A percentile compares a stretch with the other conserved stretches of the same genome.
These are phyloP conservation scores for Sipha flava DNA, from an alignment of 1,140 invertebrate genomes.

Conservation along the genomic window DNA sequence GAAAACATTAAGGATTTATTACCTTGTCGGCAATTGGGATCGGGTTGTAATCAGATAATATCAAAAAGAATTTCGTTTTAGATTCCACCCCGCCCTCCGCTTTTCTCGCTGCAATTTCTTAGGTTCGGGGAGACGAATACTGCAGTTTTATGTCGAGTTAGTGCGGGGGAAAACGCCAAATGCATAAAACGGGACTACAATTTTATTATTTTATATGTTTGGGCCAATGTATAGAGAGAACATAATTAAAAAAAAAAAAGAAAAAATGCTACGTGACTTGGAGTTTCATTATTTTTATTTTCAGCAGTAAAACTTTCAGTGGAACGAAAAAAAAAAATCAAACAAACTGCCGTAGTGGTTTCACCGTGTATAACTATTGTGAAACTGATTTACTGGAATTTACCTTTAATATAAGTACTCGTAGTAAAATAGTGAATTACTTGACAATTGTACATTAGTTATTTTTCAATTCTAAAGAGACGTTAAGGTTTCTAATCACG, in stretches of 20 bases:
- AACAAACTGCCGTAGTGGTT: neutral
- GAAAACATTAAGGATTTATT: constrained; percentile 6
- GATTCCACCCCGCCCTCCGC: neutral
- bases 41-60: neutral
- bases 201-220: constrained; percentile 31
- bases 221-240: neutral
- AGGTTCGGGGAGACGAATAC: neutral
- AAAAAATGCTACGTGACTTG: constrained; percentile 7
- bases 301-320: constrained; percentile 4
- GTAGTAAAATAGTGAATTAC: neutral
- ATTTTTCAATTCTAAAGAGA: neutral
- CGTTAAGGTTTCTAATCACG: constrained; percentile 19
- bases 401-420: neutral
- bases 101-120: too few species aligned
- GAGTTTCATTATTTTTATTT: constrained; percentile 17
- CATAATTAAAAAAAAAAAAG: constrained; percentile 4
- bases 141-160: neutral
- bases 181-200: constrained; percentile 11
- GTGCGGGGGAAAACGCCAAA: neutral
- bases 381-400: neutral
- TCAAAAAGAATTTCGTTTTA: neutral
- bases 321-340: neutral
- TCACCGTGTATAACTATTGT: neutral
- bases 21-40: neutral
- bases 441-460: neutral